Conservation (phyloP, 2,797 vertebrate genomes). For the Alosa sapidissima region DNA sequence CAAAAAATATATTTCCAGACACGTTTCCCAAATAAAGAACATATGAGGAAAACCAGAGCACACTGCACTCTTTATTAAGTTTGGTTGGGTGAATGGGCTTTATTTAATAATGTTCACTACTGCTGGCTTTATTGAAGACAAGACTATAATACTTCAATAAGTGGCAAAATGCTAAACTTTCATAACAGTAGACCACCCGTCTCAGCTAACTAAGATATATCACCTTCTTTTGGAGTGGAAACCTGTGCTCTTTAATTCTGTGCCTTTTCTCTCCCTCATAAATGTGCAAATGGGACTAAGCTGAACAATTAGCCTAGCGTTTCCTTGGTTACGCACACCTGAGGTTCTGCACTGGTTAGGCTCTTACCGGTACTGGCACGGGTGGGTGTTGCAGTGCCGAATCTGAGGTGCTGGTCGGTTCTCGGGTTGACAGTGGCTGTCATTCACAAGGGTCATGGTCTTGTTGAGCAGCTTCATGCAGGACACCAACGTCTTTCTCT, state of each 20-base stretch:
- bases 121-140: conserved; percentile 2
- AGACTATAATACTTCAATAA: background rate
- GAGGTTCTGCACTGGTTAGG: background rate
- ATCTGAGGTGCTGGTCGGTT: conserved; percentile 85
- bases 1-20: conserved; percentile 11
- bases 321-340: background rate
- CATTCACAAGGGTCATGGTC: conserved; percentile 83
- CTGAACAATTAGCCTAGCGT: background rate
- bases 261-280: background rate
- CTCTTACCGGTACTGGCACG: conserved; percentile 89
- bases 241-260: background rate
- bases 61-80: conserved; percentile 5
- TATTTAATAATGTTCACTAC: background rate
- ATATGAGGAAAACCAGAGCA: background rate
- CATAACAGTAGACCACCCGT: background rate
- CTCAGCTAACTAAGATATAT: background rate
- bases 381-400: conserved; percentile 86
- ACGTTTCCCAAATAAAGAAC: background rate
- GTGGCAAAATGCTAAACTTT: conserved; percentile 2
- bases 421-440: conserved; percentile 83
- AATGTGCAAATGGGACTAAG: background rate
- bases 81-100: background rate
- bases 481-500: conserved; percentile 87
- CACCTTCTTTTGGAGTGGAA: background rate
- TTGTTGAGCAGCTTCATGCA: conserved; percentile 89